Base-by-base conservation (phyloP, 1,140 invertebrate species). In the Eueides isabella region DNA sequence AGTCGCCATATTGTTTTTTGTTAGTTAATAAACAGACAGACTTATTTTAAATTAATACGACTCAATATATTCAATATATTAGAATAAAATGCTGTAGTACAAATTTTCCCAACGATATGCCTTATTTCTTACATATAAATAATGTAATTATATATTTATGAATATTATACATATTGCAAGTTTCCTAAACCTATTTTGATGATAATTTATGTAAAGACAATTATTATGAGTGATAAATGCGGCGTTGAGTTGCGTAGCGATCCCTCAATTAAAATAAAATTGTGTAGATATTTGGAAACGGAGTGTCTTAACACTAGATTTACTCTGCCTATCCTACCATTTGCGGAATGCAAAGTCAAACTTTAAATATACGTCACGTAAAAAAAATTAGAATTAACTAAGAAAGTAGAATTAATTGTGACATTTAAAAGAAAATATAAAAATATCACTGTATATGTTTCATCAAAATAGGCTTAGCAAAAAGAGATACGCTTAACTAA, bases 101-200 rank as follows among this genome's bases (percentile, higher is more conserved):
- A 55, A 55, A 55, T 55, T 26, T 55, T 55, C 23, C 48, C 48
- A 55, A 55, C 48, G 48, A 55, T 23, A 55, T 44, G 41, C 2
- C 23, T 55, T 55, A 26, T 55, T 55, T 55, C 19, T 55, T 12
- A 11, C 3, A 23, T 11, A 23, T 26, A 55, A 11, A 55, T 26
- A 55, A 23, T 11, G 2, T 23, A 11, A 23, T 9, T 48, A 19
- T 48, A 48, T 48, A 19, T 0, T 48, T 48, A 19, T 48, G n/a
- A 19, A 14, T 55, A 23, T 55, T 19, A 55, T 55, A 26, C 6
- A 55, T 5, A 44, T 44, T 44, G n/a, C 41, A 44, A n/a, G n/a
- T 44, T n/a, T 44, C 6, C 41, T 55, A 26, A 55, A 26, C 11
- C 23, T 55, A 26, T 55, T 26, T 55, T 55, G 23, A 55, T 26